Evolutionary conservation across 2,888 invertebrate species (phyloP).

Genomic region (Pedicia rivosa): DNA sequence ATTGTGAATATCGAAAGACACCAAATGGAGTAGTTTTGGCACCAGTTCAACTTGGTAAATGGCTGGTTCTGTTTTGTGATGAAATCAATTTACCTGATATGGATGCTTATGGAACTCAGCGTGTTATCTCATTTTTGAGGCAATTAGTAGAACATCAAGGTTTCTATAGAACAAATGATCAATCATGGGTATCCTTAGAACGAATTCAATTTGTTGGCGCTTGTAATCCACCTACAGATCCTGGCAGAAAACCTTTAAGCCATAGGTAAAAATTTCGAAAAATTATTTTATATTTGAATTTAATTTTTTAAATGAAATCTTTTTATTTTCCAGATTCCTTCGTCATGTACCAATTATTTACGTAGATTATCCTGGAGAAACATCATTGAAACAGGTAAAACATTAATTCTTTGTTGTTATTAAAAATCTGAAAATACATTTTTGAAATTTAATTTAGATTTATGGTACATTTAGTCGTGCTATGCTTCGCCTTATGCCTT

Average conservation of each 20-base stretch:
- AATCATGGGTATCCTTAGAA: slow-evolving; percentile 93
- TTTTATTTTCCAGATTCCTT: too few species aligned
- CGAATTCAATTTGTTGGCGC: slow-evolving; percentile 99
- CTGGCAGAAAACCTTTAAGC: slow-evolving; percentile 90
- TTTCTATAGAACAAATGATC: slow-evolving; percentile 79
- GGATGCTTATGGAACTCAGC: slow-evolving; percentile 94
- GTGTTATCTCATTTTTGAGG: slow-evolving; percentile 97
- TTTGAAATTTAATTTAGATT: too few species aligned
- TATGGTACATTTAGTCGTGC: slow-evolving; percentile 98
- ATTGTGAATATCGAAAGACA: slow-evolving; percentile 97
- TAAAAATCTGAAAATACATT: slow-evolving; percentile 7
- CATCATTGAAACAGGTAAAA: slow-evolving; percentile 92
- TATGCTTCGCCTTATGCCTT: slow-evolving; percentile 88
- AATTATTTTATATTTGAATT: slow-evolving; percentile 22
- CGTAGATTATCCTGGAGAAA: slow-evolving; percentile 98
- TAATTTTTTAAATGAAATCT: too few species aligned
- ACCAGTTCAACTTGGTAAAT: slow-evolving; percentile 91
- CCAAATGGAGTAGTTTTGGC: slow-evolving; percentile 94
- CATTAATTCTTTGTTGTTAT: too few species aligned
- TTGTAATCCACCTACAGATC: slow-evolving; percentile 99
- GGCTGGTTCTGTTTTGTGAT: slow-evolving; percentile 98
- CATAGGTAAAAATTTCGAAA: too few species aligned
- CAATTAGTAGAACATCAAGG: slow-evolving; percentile 95
- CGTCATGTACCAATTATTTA: slow-evolving; percentile 97
- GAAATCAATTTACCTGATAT: slow-evolving; percentile 99